A percentile compares a stretch with the other conserved stretches of the same genome.
phyloP scores from a whole-genome alignment of 2,113 vertebrate genomes.

The Alethe castanea region DNA sequence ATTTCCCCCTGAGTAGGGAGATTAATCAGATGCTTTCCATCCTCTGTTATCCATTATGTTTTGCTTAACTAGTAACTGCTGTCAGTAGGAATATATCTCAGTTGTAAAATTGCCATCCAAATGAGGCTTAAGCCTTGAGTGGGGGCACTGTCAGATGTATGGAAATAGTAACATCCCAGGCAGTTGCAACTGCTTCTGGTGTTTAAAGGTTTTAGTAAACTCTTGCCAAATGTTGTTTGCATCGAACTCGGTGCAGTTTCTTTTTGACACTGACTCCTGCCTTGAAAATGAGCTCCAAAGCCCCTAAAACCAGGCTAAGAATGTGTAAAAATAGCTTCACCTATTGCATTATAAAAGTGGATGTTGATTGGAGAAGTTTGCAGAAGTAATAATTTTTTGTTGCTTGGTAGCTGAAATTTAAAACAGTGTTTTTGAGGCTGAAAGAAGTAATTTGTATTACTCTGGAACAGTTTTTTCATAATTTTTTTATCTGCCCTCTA shows the following conservation, averaged over 20 bases:
- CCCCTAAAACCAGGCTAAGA: background rate
- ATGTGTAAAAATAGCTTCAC: background rate
- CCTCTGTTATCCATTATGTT: background rate
- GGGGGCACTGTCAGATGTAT: background rate
- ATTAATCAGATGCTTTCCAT: background rate
- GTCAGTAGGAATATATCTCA: background rate
- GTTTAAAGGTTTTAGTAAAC: background rate
- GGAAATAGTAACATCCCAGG: background rate
- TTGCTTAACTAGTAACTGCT: background rate
- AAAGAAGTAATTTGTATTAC: background rate
- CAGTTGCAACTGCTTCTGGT: background rate
- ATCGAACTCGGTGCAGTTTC: background rate
- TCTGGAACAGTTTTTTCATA: background rate
- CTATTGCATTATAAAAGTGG: background rate
- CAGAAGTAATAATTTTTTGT: background rate
- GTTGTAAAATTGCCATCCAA: background rate
- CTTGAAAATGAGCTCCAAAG: background rate
- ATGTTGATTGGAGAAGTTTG: background rate
- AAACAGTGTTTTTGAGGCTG: background rate
- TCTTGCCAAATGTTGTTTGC: background rate
- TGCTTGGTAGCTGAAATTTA: background rate
- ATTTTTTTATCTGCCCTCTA: background rate
- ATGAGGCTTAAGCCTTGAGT: background rate
- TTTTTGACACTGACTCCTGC: background rate
- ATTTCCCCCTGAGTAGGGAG: background rate